Percentiles rank a stretch among this genome's conserved stretches.
Evolutionary conservation across 2,888 invertebrate genomes (phyloP).

Genomic region (Plemyria rubiginata): DNA sequence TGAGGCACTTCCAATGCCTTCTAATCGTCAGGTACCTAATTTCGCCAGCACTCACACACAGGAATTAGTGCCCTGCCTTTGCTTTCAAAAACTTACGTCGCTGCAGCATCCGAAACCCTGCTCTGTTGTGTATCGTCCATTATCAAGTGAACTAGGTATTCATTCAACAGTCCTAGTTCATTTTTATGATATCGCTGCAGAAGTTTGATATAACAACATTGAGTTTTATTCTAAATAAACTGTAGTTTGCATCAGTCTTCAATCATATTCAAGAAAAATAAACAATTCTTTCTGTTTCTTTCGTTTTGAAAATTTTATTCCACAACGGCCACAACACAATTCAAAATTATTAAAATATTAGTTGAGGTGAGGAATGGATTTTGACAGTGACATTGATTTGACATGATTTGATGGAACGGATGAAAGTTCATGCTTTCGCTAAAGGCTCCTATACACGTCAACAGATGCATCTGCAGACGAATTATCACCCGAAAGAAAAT

Average conservation of each 20-base stretch:
- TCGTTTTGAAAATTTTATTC: not conserved
- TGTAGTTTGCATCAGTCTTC: not conserved
- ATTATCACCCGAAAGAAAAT: no score
- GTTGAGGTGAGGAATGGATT: no score
- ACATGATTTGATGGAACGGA: not conserved
- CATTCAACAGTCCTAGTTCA: conserved; percentile 5
- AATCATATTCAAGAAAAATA: not conserved
- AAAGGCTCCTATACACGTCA: no score
- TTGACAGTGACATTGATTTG: not conserved
- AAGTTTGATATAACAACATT: not conserved
- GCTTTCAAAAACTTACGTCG: conserved; percentile 62
- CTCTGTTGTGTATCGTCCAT: conserved; percentile 70
- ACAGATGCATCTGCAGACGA: no score
- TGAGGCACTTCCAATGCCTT: no score
- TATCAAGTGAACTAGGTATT: conserved; percentile 28
- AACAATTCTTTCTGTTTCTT: no score
- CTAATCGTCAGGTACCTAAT: no score
- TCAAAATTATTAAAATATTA: no score
- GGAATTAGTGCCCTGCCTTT: not conserved
- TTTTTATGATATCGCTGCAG: not conserved
- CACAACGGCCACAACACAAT: conserved; percentile 14
- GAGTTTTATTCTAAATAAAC: no score
- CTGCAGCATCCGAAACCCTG: conserved; percentile 53
- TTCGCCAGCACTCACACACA: no score
- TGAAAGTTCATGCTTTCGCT: no score